Evolutionary conservation across 1,140 invertebrate species (phyloP).

Genomic region (Manduca sexta): DNA sequence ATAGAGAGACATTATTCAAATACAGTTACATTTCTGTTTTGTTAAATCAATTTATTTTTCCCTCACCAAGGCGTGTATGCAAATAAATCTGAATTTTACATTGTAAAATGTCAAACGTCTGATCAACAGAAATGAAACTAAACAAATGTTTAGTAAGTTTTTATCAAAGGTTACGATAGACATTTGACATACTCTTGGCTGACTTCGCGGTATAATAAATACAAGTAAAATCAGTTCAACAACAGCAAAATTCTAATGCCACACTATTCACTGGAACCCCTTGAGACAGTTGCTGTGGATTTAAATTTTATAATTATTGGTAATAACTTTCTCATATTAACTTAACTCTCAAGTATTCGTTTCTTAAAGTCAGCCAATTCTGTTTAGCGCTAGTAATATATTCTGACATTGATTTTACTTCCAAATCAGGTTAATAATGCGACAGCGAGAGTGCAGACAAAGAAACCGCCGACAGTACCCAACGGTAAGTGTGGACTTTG

Average conservation of each 20-base stretch:
- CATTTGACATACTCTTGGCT: conserved; percentile 26
- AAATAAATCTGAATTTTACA: no score
- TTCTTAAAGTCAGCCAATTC: conserved; percentile 22
- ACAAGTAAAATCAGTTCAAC: background rate
- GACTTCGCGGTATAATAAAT: conserved; percentile 17
- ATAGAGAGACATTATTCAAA: background rate
- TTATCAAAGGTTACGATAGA: conserved; percentile 5
- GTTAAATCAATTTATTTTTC: background rate
- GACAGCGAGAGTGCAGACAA: conserved; percentile 97
- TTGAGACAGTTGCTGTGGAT: background rate
- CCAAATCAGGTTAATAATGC: conserved; percentile 94
- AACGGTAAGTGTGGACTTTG: conserved; percentile 83
- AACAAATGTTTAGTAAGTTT: no score
- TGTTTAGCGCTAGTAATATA: conserved; percentile 5
- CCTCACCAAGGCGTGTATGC: no score
- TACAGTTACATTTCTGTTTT: background rate
- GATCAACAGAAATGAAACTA: no score
- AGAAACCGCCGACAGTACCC: conserved; percentile 94
- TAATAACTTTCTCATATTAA: background rate
- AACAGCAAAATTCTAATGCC: background rate
- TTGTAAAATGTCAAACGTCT: no score
- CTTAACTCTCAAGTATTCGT: conserved; percentile 1
- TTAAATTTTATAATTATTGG: no score
- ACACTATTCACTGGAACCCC: background rate
- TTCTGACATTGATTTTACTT: conserved; percentile 44